These are phyloP conservation scores for Hipparchia sbordonii DNA, from an alignment of 2,888 invertebrate genomes.

Conservation along the genomic window DNA sequence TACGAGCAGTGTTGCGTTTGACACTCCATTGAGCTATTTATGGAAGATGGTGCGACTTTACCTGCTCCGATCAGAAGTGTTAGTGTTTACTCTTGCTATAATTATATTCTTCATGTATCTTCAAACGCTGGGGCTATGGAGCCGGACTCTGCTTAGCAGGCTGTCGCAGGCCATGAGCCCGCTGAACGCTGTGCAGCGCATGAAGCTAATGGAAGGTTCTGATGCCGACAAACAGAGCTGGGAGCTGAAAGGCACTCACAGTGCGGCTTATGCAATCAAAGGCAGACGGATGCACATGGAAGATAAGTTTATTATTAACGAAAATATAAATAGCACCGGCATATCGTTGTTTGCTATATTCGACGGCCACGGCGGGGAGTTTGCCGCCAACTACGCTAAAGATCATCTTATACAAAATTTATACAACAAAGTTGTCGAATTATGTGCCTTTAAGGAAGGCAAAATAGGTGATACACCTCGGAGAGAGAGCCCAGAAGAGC, in stretches of 20 bases:
- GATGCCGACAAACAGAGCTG: constrained; percentile 85
- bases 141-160: constrained; percentile 87
- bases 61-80: constrained; percentile 90
- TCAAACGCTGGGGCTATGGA: constrained; percentile 93
- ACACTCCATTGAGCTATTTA: constrained; percentile 88
- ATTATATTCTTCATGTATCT: constrained; percentile 90
- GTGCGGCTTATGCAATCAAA: constrained; percentile 95
- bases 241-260: constrained; percentile 89
- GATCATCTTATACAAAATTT: constrained; percentile 93
- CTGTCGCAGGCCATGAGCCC: constrained; percentile 86
- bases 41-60: constrained; percentile 91
- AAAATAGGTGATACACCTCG: constrained; percentile 65
- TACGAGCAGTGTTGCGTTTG: constrained; percentile 90
- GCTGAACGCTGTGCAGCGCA: constrained; percentile 83
- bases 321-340: constrained; percentile 92
- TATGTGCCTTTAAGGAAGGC: constrained; percentile 86
- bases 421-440: constrained; percentile 88
- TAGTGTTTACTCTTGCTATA: constrained; percentile 87
- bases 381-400: constrained; percentile 96
- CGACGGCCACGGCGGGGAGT: constrained; percentile 98
- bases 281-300: constrained; percentile 96
- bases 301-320: constrained; percentile 94
- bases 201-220: constrained; percentile 80
- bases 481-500: constrained; percentile 62
- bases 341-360: constrained; percentile 96